Percentiles rank a stretch among this genome's conserved stretches.
These are phyloP conservation scores for Corella eumyota DNA, from an alignment of 23 tunicate genomes.

Conservation along the genomic window DNA sequence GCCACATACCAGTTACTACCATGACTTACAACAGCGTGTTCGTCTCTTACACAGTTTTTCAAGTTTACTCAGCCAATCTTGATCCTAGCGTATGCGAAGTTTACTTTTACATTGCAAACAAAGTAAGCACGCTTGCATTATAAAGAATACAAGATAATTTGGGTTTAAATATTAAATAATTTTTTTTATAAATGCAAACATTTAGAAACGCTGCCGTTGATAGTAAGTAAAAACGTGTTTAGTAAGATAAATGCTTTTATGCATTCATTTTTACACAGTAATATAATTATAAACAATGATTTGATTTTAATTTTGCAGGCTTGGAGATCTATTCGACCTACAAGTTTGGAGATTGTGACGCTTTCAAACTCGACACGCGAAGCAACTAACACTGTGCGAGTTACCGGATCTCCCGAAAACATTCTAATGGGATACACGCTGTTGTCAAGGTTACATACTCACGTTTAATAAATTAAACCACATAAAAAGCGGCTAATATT, in stretches of 20 bases:
- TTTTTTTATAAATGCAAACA: no score
- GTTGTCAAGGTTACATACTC: slow-evolving; percentile 24
- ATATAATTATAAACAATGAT: no score
- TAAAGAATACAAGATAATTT: no score
- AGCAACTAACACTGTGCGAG: slow-evolving; percentile 21
- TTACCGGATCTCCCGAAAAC: slow-evolving; percentile 17
- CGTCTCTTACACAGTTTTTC: slow-evolving; percentile 18
- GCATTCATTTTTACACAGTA: no score
- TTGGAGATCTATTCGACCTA: slow-evolving; percentile 30
- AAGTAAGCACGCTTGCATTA: no score
- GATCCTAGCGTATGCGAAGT: slow-evolving; percentile 48
- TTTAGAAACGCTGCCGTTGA: no score
- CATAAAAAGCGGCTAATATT: no score
- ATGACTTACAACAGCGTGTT: slow-evolving; percentile 1
- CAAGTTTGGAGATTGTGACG: neutral
- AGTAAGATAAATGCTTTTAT: no score
- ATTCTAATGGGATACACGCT: slow-evolving; percentile 29
- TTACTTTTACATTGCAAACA: slow-evolving; percentile 15
- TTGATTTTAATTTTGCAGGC: no score
- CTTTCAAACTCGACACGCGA: slow-evolving; percentile 16
- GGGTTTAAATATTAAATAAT: no score
- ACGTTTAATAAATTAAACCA: no score
- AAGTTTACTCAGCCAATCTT: slow-evolving; percentile 9
- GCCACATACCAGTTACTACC: neutral
- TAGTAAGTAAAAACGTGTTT: no score